Conservation (phyloP, 2,113 vertebrate species). For the Sylvilagus bachmani region DNA sequence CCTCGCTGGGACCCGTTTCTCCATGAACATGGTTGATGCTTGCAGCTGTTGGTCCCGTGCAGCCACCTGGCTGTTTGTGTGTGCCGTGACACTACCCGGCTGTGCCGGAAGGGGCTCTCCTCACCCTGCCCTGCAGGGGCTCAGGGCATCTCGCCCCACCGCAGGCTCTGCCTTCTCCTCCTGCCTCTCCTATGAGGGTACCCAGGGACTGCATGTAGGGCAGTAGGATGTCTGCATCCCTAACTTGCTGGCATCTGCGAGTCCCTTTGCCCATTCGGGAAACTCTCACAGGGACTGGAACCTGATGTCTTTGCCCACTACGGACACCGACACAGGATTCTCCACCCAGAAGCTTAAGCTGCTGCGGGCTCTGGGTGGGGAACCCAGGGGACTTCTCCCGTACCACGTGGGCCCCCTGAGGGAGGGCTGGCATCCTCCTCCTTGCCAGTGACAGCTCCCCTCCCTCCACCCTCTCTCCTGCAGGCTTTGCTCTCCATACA, state of each 20-base stretch:
- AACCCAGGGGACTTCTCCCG: neutral
- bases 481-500: no score
- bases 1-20: no score
- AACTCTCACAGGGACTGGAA: neutral
- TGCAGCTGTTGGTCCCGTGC: no score
- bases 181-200: neutral
- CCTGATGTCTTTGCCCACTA: neutral
- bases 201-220: fast-evolving
- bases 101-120: no score
- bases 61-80: no score
- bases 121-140: no score
- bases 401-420: no score
- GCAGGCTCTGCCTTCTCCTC: no score
- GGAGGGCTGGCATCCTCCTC: neutral
- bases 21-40: no score
- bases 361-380: neutral
- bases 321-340: neutral
- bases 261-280: neutral
- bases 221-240: neutral
- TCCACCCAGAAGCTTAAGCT: neutral
- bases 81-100: no score
- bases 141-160: no score
- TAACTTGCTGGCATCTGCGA: neutral
- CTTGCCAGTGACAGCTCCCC: neutral
- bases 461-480: neutral